A percentile compares a stretch with the other conserved stretches of the same genome.
These are phyloP conservation scores for Zaprionus lineosus DNA, from an alignment of 2,888 invertebrate species.

Conservation along the genomic window DNA sequence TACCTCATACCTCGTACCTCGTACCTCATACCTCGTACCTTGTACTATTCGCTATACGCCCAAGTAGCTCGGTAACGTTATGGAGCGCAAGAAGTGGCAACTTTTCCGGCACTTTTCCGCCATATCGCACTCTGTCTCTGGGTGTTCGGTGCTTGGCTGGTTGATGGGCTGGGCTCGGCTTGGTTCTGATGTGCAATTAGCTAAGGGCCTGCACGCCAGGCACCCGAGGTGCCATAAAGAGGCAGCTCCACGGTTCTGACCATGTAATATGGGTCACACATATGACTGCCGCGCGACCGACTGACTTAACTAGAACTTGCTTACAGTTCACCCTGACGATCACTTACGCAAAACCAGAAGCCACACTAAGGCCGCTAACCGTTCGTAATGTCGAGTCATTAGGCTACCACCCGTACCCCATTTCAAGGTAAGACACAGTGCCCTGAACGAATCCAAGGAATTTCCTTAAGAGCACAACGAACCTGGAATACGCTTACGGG, in stretches of 20 bases:
- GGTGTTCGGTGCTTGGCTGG: no score
- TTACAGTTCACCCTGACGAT: constrained; percentile 17
- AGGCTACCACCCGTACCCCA: no score
- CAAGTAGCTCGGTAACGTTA: constrained; percentile 36
- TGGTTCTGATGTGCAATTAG: constrained; percentile 22
- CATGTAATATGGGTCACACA: constrained; percentile 64
- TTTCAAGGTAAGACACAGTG: constrained; percentile 31
- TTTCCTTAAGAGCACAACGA: no score
- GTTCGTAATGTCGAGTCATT: constrained; percentile 55
- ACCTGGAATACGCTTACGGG: no score
- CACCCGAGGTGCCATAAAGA: constrained; percentile 37
- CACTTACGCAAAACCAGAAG: constrained; percentile 25
- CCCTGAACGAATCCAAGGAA: no score
- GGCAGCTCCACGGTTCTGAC: constrained; percentile 18
- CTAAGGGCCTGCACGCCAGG: constrained; percentile 38
- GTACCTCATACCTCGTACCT: no score
- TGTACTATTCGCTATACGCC: not conserved
- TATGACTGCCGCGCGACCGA: no score
- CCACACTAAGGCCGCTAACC: no score
- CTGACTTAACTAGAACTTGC: constrained; percentile 69
- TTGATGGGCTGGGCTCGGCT: no score
- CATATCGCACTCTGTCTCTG: constrained; percentile 4
- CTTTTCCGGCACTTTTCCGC: no score
- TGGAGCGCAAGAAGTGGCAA: constrained; percentile 34
- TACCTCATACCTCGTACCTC: no score